Base-by-base conservation (phyloP, 2,888 invertebrate genomes). In the Stramonita haemastoma region DNA sequence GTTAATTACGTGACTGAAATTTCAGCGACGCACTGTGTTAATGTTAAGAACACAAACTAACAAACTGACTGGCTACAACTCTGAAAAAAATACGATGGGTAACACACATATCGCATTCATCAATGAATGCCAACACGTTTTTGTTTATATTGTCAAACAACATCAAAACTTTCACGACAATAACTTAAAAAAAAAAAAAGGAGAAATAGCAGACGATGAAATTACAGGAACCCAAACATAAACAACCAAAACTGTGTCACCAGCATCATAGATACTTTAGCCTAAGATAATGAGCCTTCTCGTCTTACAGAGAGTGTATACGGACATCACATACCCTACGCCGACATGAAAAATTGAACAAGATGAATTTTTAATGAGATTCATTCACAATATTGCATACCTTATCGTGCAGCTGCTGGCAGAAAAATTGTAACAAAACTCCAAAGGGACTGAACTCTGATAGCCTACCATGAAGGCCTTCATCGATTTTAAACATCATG, bases 141-240 rank as follows among this genome's bases (percentile, higher is more conserved):
- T 46, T 46, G 46, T 46, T 8, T 46, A 2, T 46, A 46, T 46
- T 5, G 46, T 46, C 46, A 46, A 46, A 46, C 46, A 46, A 46
- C 8, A 46, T 46, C 46, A 46, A 46, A 46, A 46, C 46, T 46
- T 46, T 46, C 46, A 46, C 8, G 46, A 46, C 46, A 46, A 46
- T 2, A 46, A 46, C 46, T 46, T 2, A 46, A 46, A 46, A 46
- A 46, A 46, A 46, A 46, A 46, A 46, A 46, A 46, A 46, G 8
- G 46, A 46, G 32, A 79, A 79, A 79, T 83, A 85, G 84, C 84
- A 85, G 84, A 85, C 84, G 84, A 85, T 85, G 57, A 85, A 85
- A 85, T 57, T 85, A 29, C 29, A 85, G 46, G 46, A 46, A 46
- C 17, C 17, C 57, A 17, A 46, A 32, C 77, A 46, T 46, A 46